Evolutionary conservation across 35 echinoderm and acorn worm species (phyloP).

Genomic region (Nesometra sesokonis): DNA sequence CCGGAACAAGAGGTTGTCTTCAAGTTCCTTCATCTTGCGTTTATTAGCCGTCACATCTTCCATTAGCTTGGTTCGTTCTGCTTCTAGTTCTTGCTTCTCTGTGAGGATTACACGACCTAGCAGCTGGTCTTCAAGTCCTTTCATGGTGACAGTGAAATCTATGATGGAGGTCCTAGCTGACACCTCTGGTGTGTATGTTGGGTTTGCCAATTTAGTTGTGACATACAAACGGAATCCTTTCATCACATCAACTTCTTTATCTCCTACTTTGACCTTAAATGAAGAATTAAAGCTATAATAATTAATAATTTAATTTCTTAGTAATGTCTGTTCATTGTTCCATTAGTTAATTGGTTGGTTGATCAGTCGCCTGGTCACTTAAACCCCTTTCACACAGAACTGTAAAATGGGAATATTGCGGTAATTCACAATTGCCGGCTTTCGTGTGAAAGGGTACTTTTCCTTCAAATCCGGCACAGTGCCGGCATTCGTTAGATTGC

Average conservation of each 20-base stretch:
- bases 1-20: conserved; percentile 77
- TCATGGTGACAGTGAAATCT: conserved; percentile 99
- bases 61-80: conserved; percentile 82
- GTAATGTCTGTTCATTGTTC: too few relatives aligned
- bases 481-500: too few relatives aligned
- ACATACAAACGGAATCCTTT: conserved; percentile 78
- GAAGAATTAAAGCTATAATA: neutral
- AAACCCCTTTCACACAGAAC: too few relatives aligned
- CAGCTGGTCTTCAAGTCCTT: conserved; percentile 86
- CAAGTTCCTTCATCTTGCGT: conserved; percentile 96
- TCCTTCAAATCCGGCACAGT: too few relatives aligned
- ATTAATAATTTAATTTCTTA: too few relatives aligned
- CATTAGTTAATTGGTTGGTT: too few relatives aligned
- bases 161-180: conserved; percentile 86
- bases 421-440: too few relatives aligned
- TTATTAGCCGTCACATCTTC: conserved; percentile 96
- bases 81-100: conserved; percentile 93
- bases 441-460: too few relatives aligned
- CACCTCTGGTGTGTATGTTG: conserved; percentile 95
- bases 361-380: too few relatives aligned
- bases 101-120: conserved; percentile 84
- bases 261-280: conserved; percentile 86
- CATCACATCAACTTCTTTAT: conserved; percentile 94
- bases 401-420: too few relatives aligned
- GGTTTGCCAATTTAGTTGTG: conserved; percentile 92